Evolutionary conservation across 1,140 invertebrate genomes (phyloP).

Genomic region (Drosophila mojavensis): DNA sequence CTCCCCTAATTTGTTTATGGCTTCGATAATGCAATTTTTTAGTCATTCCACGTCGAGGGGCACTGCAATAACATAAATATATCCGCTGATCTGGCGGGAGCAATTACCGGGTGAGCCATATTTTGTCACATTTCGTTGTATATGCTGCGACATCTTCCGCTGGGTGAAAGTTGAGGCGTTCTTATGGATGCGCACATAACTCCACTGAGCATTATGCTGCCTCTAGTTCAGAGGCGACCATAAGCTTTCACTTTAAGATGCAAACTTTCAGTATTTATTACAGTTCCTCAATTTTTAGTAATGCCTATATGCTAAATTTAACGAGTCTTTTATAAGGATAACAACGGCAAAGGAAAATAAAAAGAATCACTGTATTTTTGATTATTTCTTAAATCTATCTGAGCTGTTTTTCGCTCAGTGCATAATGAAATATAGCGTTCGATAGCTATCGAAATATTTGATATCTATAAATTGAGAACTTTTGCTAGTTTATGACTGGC

Average conservation of each 20-base stretch:
- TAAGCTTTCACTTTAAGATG: background rate
- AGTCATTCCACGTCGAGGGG: conserved; percentile 34
- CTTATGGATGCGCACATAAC: conserved; percentile 64
- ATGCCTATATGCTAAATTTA: too few species aligned
- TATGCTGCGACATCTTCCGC: background rate
- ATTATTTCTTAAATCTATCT: too few species aligned
- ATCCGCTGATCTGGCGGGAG: conserved; percentile 76
- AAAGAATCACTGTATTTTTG: too few species aligned
- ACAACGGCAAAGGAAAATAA: too few species aligned
- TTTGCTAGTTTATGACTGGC: conserved; percentile 1
- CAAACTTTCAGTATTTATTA: too few species aligned
- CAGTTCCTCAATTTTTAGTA: too few species aligned
- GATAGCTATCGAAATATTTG: background rate
- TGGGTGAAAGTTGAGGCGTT: conserved; percentile 78
- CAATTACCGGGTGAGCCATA: conserved; percentile 78
- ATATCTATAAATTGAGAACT: background rate
- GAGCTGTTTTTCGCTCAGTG: background rate
- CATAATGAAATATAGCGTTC: background rate
- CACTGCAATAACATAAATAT: conserved; percentile 78
- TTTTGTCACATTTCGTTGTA: conserved; percentile 70
- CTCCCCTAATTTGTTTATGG: conserved; percentile 77
- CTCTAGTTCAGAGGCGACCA: background rate
- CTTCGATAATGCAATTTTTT: conserved; percentile 80
- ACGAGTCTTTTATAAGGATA: too few species aligned
- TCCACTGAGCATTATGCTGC: conserved; percentile 11